Conservation (phyloP, 2,797 vertebrate species). For the Hoplostethus mediterraneus region DNA sequence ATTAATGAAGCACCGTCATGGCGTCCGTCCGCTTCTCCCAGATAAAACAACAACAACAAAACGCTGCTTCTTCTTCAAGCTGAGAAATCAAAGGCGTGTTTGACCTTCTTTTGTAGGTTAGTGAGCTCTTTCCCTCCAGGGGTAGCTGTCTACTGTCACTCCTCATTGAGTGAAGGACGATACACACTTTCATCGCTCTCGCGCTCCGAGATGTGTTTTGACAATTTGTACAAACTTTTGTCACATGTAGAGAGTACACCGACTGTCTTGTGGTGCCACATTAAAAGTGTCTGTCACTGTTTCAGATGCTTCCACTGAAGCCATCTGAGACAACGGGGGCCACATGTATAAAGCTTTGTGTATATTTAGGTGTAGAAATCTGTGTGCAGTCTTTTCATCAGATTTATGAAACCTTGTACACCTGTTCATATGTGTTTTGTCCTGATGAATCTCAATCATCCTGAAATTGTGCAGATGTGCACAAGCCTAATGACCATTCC, state of each 20-base stretch:
- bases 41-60: constrained; percentile 41
- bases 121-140: constrained; percentile 18
- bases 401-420: too few relatives aligned
- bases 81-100: constrained; percentile 42
- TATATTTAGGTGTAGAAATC: too few relatives aligned
- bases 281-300: constrained; percentile 47
- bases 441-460: too few relatives aligned
- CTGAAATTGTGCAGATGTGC: too few relatives aligned
- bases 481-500: too few relatives aligned
- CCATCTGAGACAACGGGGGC: constrained; percentile 15
- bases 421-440: too few relatives aligned
- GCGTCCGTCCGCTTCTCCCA: constrained; percentile 35
- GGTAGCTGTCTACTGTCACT: constrained; percentile 35
- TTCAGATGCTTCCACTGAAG: constrained; percentile 34
- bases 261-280: constrained; percentile 35
- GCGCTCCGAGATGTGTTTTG: constrained; percentile 53
- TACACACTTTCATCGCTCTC: constrained; percentile 33
- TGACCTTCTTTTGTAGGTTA: constrained; percentile 57
- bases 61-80: constrained; percentile 33
- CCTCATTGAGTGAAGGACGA: constrained; percentile 45
- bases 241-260: constrained; percentile 40
- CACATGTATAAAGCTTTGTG: too few relatives aligned
- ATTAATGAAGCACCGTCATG: constrained; percentile 66
- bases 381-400: too few relatives aligned
- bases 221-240: constrained; percentile 58